Evolutionary conservation across 2,113 vertebrate species (phyloP), one percentile per base, ranked within the genome.

Genomic region (Sinocyclocheilus anophthalmus): DNA sequence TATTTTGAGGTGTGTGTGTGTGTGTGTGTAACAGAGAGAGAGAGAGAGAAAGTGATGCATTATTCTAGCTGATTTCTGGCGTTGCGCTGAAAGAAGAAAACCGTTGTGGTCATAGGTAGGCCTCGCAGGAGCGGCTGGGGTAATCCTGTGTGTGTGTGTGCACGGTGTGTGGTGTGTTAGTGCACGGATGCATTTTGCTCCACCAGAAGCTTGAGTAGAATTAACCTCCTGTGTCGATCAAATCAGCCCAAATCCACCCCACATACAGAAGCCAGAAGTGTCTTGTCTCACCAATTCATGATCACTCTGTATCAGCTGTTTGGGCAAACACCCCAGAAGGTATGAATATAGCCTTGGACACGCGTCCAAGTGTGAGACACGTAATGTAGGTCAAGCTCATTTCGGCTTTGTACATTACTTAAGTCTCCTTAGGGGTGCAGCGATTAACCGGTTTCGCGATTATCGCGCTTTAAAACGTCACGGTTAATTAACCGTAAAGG

Each of bases 41-140:
- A 63, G 13, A n/a, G 16, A 69, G 80, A 63, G 81, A 84, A 84
- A n/a, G 82, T 55, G 45, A 39, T n/a, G 67, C 82, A 8, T 72
- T 22, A 37, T 57, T 80, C 10, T 79, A 37, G 63, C 48, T 87
- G 83, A 81, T 55, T 85, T 84, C 83, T 87, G 39, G n/a, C n/a
- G n/a, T n/a, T 81, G 39, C n/a, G 45, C 12, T 30, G 12, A 83
- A 33, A 83, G 65, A 72, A 72, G 30, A 53, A 83, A 57, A n/a
- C 81, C 63, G 30, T 30, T 81, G 39, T 69, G 80, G n/a, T 81
- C 42, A 3, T 53, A 53, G 70, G 26, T 69, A 50, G 8, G n/a
- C n/a, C n/a, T 87, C n/a, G 79, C 57, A 42, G 42, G 78, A 50
- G 18, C n/a, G 24, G 59, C 59, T 69, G 16, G 14, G 79, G 79